Conservation (phyloP, 2,113 vertebrate genomes). For the Engraulis encrasicolus region DNA sequence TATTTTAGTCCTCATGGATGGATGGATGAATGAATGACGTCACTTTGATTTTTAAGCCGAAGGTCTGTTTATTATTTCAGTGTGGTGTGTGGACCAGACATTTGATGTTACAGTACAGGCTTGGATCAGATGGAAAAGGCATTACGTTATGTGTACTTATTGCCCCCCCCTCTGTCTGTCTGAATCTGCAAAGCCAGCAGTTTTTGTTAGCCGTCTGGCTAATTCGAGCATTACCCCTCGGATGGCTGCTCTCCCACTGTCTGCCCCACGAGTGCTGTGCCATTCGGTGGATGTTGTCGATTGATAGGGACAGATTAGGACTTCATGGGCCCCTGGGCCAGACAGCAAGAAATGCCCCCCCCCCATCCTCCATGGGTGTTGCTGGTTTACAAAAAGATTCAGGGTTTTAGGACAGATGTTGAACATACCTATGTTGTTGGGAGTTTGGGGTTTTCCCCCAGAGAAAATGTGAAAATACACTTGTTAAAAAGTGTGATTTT, state of each 20-base stretch:
- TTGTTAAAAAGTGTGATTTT: too few species aligned
- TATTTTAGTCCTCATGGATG: not conserved
- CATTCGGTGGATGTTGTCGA: not conserved
- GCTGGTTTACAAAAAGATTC: too few species aligned
- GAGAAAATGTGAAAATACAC: too few species aligned
- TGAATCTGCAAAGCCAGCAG: not conserved
- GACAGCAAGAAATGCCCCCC: too few species aligned
- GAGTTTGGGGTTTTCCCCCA: too few species aligned
- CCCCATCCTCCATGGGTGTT: too few species aligned
- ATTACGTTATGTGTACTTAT: not conserved
- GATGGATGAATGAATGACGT: not conserved
- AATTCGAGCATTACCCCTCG: slow-evolving; percentile 17
- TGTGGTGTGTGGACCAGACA: not conserved
- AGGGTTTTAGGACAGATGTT: too few species aligned
- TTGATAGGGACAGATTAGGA: too few species aligned
- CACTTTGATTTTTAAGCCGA: not conserved
- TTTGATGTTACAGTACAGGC: slow-evolving; percentile 4
- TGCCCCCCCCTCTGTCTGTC: too few species aligned
- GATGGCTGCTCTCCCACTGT: not conserved
- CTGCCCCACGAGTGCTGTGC: not conserved
- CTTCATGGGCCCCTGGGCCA: too few species aligned
- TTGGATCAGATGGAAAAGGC: not conserved
- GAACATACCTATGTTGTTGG: too few species aligned
- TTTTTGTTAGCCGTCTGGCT: not conserved
- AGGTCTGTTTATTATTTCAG: not conserved